These are phyloP conservation scores for Daboia siamensis DNA, from an alignment of 2,113 vertebrate genomes.

Conservation along the genomic window DNA sequence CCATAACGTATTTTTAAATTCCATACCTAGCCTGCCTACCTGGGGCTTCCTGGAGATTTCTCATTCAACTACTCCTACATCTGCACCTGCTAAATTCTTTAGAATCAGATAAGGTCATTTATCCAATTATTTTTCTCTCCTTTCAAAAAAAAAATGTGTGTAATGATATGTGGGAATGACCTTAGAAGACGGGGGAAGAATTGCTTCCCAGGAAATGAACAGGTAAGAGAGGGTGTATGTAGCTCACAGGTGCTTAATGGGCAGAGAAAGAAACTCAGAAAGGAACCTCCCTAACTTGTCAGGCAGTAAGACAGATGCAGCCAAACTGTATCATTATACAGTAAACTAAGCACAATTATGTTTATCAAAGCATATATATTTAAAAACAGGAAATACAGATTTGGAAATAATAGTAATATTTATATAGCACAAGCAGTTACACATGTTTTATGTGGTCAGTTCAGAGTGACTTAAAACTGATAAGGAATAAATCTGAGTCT, in stretches of 20 bases:
- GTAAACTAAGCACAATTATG: not conserved
- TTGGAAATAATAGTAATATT: not conserved
- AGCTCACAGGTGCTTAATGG: not conserved
- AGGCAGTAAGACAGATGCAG: not conserved
- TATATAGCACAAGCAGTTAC: not conserved
- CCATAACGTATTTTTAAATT: not conserved
- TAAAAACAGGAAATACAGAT: not conserved
- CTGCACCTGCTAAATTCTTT: not conserved
- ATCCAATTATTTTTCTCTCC: not conserved
- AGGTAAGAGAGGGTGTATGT: not conserved
- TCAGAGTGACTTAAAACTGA: not conserved
- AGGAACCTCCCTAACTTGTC: not conserved
- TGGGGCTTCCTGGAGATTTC: not conserved
- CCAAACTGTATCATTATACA: not conserved
- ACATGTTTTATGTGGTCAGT: not conserved
- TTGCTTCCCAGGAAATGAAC: not conserved
- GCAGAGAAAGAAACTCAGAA: not conserved
- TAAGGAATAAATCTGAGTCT: not conserved
- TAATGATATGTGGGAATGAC: not conserved
- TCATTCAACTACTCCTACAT: not conserved
- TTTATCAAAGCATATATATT: not conserved
- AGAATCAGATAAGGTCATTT: not conserved
- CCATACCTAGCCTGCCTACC: not conserved
- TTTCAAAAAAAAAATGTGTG: not conserved
- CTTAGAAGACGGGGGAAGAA: not conserved